These are phyloP conservation scores for Myanophis thanlyinensis DNA, from an alignment of 2,113 vertebrate genomes.

Conservation along the genomic window DNA sequence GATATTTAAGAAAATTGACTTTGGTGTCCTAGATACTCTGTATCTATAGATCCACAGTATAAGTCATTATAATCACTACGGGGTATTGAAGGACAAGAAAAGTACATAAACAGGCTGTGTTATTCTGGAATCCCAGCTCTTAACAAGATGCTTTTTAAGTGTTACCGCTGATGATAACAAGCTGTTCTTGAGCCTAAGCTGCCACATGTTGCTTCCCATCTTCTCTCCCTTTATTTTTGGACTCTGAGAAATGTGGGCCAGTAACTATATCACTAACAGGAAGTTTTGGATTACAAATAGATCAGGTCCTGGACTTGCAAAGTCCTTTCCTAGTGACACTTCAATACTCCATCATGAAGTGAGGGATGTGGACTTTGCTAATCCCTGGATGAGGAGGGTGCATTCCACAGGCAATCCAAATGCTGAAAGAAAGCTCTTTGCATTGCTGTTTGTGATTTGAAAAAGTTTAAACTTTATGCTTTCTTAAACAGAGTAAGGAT, in stretches of 20 bases:
- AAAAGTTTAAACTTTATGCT: background rate
- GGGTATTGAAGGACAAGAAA: background rate
- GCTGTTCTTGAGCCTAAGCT: constrained; percentile 9
- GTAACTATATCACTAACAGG: constrained; percentile 88
- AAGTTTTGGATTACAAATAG: constrained; percentile 73
- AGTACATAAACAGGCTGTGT: background rate
- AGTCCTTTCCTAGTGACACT: constrained; percentile 29
- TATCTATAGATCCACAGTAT: background rate
- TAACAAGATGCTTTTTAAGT: constrained; percentile 12
- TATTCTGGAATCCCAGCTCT: background rate
- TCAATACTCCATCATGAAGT: constrained; percentile 26
- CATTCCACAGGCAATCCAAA: constrained; percentile 33
- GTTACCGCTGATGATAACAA: constrained; percentile 24
- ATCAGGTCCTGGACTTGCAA: constrained; percentile 34
- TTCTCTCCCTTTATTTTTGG: constrained; percentile 57
- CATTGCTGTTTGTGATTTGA: background rate
- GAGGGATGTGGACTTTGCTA: constrained; percentile 39
- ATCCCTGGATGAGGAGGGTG: constrained; percentile 52
- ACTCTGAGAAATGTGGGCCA: constrained; percentile 53
- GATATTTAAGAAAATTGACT: background rate
- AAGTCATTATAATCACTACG: background rate
- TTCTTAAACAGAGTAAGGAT: background rate
- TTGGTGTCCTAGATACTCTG: background rate
- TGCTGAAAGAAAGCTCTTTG: constrained; percentile 13
- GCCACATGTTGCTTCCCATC: constrained; percentile 50